A percentile compares a stretch with the other conserved stretches of the same genome.
phyloP scores from a whole-genome alignment of 2,113 vertebrate genomes.

The Pseudonaja textilis region DNA sequence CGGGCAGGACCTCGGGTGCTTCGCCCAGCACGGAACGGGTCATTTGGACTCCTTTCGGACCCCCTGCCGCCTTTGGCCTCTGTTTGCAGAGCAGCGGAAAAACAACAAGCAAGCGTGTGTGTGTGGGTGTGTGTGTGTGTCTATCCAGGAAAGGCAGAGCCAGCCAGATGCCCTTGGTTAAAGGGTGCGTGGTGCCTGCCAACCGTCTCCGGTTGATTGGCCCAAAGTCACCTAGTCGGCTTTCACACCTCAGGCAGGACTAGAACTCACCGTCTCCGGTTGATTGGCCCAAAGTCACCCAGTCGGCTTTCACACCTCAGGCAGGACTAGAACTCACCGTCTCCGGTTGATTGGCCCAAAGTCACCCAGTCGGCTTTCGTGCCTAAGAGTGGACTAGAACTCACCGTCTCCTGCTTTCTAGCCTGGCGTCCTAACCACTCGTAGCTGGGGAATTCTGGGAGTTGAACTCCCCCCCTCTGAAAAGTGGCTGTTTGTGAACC shows the following conservation, averaged over 20 bases:
- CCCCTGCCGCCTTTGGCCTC: too few relatives aligned
- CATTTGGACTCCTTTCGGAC: background rate
- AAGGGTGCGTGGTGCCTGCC: too few relatives aligned
- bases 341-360: too few relatives aligned
- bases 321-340: too few relatives aligned
- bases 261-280: background rate
- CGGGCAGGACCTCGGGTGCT: too few relatives aligned
- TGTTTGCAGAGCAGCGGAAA: too few relatives aligned
- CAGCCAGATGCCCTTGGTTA: background rate
- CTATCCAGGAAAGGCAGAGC: too few relatives aligned
- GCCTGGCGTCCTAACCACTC: background rate
- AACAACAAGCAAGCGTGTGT: background rate
- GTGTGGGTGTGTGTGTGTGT: too few relatives aligned
- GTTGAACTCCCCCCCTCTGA: background rate
- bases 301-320: rapidly evolving
- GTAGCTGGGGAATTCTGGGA: background rate
- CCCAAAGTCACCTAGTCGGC: background rate
- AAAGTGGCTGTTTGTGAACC: background rate
- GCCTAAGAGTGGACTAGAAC: too few relatives aligned
- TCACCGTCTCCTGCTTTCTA: background rate
- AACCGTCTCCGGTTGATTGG: too few relatives aligned
- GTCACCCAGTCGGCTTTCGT: too few relatives aligned
- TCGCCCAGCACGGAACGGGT: too few relatives aligned
- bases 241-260: background rate
- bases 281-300: background rate